phyloP scores from a whole-genome alignment of 1,140 invertebrate genomes.

The Drosophila ambigua region DNA sequence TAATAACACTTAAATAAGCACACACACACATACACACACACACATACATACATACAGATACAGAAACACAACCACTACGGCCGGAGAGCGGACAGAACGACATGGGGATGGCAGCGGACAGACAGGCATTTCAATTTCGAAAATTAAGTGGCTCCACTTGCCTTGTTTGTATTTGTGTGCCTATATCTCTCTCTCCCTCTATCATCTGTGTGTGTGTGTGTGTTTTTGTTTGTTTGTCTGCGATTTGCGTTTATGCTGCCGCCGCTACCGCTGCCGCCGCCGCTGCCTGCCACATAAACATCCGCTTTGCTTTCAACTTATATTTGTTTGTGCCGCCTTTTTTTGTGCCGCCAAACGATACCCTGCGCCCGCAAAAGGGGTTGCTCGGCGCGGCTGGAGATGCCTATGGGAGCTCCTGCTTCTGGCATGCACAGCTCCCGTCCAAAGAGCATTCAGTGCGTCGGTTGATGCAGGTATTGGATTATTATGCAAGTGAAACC shows the following conservation, averaged over 20 bases:
- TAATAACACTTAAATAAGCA: slow-evolving; percentile 78
- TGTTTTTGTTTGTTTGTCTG: slow-evolving; percentile 41
- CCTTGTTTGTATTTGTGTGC: slow-evolving; percentile 53
- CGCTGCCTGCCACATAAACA: slow-evolving; percentile 59
- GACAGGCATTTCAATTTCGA: slow-evolving; percentile 75
- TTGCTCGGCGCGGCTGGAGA: background rate
- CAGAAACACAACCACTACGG: background rate
- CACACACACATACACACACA: slow-evolving; percentile 21
- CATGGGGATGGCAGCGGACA: slow-evolving; percentile 33
- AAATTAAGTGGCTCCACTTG: slow-evolving; percentile 76
- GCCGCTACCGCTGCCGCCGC: slow-evolving; percentile 14
- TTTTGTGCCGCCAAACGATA: slow-evolving; percentile 16
- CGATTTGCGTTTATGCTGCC: slow-evolving; percentile 41
- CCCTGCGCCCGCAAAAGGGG: background rate
- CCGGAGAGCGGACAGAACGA: slow-evolving; percentile 2
- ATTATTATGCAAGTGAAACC: slow-evolving; percentile 64
- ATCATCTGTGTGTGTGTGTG: background rate
- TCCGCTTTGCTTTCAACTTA: slow-evolving; percentile 53
- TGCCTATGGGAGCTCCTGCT: too few species aligned
- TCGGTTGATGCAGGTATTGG: slow-evolving; percentile 7
- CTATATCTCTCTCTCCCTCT: slow-evolving; percentile 35
- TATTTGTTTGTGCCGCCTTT: slow-evolving; percentile 44
- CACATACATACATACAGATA: background rate
- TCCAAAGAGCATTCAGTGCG: background rate
- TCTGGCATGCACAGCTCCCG: too few species aligned